phyloP scores from a whole-genome alignment of 2,113 vertebrate species.

The Tragelaphus scriptus region DNA sequence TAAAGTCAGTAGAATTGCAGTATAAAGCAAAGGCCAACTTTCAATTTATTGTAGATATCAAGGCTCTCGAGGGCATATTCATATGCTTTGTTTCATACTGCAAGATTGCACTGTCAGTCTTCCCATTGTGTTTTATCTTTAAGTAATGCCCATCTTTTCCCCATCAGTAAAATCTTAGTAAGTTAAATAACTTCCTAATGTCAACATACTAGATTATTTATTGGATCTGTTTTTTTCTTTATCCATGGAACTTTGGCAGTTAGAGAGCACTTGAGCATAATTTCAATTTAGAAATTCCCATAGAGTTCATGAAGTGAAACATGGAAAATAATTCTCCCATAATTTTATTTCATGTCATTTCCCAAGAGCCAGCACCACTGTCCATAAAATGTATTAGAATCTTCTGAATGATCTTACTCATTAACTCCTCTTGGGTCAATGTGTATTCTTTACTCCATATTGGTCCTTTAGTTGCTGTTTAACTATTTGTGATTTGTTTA shows the following conservation, averaged over 20 bases:
- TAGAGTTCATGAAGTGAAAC: neutral
- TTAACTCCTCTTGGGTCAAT: neutral
- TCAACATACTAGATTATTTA: neutral
- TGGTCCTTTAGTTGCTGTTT: neutral
- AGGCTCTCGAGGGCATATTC: accelerated
- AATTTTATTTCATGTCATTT: neutral
- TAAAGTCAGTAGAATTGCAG: neutral
- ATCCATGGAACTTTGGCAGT: neutral
- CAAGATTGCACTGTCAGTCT: neutral
- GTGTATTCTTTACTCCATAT: neutral
- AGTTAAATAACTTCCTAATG: constrained; percentile 9
- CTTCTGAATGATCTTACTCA: neutral
- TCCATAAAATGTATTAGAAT: neutral
- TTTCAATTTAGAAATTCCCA: neutral
- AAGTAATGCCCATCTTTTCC: neutral
- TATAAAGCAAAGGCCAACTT: neutral
- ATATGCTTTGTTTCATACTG: neutral
- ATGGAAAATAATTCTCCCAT: neutral
- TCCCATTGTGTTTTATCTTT: neutral
- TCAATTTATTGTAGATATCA: neutral
- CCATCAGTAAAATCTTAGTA: neutral
- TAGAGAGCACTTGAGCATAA: neutral
- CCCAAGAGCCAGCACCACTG: neutral
- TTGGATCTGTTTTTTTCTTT: neutral
- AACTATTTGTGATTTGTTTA: neutral